These are phyloP conservation scores for Craniophora ligustri DNA, from an alignment of 2,888 invertebrate species.

Conservation along the genomic window DNA sequence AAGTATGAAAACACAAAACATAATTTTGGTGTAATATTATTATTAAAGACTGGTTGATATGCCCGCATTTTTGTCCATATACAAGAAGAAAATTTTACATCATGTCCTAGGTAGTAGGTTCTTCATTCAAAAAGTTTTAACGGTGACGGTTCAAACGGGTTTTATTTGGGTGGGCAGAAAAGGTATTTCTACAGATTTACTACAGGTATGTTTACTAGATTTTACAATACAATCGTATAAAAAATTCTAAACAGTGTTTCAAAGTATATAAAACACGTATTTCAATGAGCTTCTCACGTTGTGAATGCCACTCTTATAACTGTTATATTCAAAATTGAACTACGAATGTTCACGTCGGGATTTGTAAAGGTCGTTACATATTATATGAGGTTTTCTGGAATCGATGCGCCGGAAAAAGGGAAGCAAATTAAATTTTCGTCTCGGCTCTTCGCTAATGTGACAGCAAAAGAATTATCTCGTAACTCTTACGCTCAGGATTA, in stretches of 20 bases:
- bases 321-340: conserved; percentile 43
- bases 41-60: too few relatives aligned
- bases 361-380: conserved; percentile 54
- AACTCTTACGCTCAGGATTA: conserved; percentile 42
- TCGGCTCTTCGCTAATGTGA: conserved; percentile 61
- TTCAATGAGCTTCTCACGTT: conserved; percentile 15
- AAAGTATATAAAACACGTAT: conserved; percentile 5
- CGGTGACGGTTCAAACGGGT: too few relatives aligned
- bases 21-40: too few relatives aligned
- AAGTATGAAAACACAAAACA: too few relatives aligned
- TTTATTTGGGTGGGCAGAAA: too few relatives aligned
- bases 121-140: too few relatives aligned
- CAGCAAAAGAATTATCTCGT: conserved; percentile 60
- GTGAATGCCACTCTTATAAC: conserved; percentile 31
- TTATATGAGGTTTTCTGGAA: conserved; percentile 51
- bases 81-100: too few relatives aligned
- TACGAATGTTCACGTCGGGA: conserved; percentile 48
- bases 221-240: too few relatives aligned
- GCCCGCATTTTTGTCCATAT: too few relatives aligned
- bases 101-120: too few relatives aligned
- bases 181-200: too few relatives aligned
- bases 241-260: conserved; percentile 16
- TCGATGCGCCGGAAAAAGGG: conserved; percentile 51
- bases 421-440: conserved; percentile 64
- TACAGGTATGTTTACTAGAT: too few relatives aligned